phyloP scores from a whole-genome alignment of 2,797 vertebrate species.

The Cryptoprocta ferox region DNA sequence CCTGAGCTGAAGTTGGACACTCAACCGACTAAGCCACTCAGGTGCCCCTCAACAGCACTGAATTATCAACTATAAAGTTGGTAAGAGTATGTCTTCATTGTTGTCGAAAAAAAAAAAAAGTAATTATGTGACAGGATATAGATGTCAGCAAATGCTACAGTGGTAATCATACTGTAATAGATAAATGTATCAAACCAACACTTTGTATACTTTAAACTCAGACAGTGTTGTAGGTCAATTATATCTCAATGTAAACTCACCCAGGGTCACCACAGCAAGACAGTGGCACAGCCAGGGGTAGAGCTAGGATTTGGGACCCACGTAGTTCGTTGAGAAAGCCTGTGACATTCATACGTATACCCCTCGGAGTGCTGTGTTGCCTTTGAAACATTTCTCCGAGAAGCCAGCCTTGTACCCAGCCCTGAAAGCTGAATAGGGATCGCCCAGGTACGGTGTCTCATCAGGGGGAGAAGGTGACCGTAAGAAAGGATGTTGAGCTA shows the following conservation, averaged over 20 bases:
- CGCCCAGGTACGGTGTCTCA: background rate
- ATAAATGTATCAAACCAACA: background rate
- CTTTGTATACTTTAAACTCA: background rate
- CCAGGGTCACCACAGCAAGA: background rate
- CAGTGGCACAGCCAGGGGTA: background rate
- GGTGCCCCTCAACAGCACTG: no score
- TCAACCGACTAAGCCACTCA: no score
- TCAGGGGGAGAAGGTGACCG: background rate
- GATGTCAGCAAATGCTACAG: background rate
- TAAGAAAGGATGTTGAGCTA: background rate
- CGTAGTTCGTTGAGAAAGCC: background rate
- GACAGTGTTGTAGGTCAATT: background rate
- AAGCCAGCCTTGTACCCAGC: background rate
- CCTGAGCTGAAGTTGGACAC: no score
- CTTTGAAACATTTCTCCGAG: constrained; percentile 42
- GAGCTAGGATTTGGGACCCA: background rate
- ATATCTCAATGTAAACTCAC: background rate
- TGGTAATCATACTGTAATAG: background rate
- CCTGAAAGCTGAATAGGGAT: background rate
- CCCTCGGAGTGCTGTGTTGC: background rate
- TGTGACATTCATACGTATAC: background rate
- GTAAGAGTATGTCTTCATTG: background rate
- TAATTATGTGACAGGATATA: background rate
- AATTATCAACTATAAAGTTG: background rate
- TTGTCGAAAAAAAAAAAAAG: background rate